Conservation (phyloP, 2,113 vertebrate genomes). For the Cyanoramphus novaezelandiae region DNA sequence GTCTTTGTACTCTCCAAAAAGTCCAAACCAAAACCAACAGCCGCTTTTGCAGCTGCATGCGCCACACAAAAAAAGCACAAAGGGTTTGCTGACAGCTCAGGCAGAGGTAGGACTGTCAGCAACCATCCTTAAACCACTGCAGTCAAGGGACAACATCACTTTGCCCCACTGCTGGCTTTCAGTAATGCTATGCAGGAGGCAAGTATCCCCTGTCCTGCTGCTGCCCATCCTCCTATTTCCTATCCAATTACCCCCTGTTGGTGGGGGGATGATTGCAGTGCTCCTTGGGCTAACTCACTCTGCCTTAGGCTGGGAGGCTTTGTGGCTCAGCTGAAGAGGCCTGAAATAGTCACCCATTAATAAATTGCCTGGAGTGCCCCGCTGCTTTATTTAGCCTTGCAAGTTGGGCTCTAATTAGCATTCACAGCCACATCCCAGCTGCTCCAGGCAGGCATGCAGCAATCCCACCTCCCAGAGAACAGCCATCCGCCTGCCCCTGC, state of each 20-base stretch:
- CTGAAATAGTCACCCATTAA: slow-evolving; percentile 28
- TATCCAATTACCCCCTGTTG: not conserved
- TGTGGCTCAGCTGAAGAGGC: not conserved
- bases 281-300: not conserved
- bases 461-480: not conserved
- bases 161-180: not conserved
- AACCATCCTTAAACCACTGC: rapidly evolving
- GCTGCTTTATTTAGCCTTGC: slow-evolving; percentile 10
- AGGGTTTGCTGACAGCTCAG: not conserved
- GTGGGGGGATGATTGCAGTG: not conserved
- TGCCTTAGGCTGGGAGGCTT: not conserved
- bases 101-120: not conserved
- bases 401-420: not conserved
- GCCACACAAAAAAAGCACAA: not conserved
- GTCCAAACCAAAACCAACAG: not conserved
- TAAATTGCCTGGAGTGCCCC: slow-evolving; percentile 15
- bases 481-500: not conserved
- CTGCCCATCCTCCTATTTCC: not conserved
- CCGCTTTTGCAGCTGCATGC: not conserved
- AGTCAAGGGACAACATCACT: not conserved
- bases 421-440: not conserved
- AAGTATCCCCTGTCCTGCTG: not conserved
- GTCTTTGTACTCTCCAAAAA: not conserved
- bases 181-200: not conserved
- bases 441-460: not conserved